These are phyloP conservation scores for Marmota flaviventris DNA, from an alignment of 2,113 vertebrate genomes.

Conservation along the genomic window DNA sequence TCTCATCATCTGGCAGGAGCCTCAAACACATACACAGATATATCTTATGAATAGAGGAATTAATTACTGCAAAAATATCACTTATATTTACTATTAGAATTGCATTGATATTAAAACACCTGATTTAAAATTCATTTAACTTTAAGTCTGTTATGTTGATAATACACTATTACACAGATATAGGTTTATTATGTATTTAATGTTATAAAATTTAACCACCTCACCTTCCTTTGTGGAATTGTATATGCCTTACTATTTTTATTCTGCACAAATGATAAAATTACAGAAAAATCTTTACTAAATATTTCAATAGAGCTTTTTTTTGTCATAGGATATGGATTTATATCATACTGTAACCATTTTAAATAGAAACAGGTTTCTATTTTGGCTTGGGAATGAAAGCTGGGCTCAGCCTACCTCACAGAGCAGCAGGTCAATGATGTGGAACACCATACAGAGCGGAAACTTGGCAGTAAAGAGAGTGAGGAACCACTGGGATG, in stretches of 20 bases:
- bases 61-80: neutral
- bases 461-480: slow-evolving; percentile 99
- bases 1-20: slow-evolving; percentile 1
- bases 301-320: slow-evolving; percentile 45
- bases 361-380: slow-evolving; percentile 10
- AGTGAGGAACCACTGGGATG: slow-evolving; percentile 99
- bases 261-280: slow-evolving; percentile 63
- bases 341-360: neutral
- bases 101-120: slow-evolving; percentile 14
- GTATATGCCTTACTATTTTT: slow-evolving; percentile 37
- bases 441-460: slow-evolving; percentile 99
- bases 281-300: slow-evolving; percentile 44
- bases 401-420: slow-evolving; percentile 90
- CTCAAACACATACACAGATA: slow-evolving; percentile 16
- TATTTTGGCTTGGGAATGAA: slow-evolving; percentile 17
- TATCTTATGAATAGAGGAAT: slow-evolving; percentile 19
- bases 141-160: neutral
- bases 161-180: slow-evolving; percentile 46
- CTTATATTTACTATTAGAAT: neutral
- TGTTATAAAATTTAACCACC: slow-evolving; percentile 19
- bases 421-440: slow-evolving; percentile 98
- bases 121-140: slow-evolving; percentile 43
- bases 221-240: slow-evolving; percentile 55
- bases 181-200: slow-evolving; percentile 40
- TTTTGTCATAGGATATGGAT: neutral